Conservation (phyloP, 2,888 invertebrate species). For the Epsilonema sp. region DNA sequence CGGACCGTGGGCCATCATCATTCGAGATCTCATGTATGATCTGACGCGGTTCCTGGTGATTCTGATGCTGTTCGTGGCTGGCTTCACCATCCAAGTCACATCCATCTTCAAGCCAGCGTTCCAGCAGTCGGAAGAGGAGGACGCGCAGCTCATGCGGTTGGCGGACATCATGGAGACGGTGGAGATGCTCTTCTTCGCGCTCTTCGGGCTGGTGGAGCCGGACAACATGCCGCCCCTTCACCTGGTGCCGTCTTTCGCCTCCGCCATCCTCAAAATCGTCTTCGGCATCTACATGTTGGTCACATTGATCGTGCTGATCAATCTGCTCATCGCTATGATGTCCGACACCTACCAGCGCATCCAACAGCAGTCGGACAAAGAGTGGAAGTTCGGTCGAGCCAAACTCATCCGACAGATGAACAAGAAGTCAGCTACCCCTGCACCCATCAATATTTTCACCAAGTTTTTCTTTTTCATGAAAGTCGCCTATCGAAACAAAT, state of each 20-base stretch:
- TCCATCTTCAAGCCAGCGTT: conserved; percentile 69
- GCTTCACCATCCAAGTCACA: conserved; percentile 72
- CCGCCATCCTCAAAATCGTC: conserved; percentile 37
- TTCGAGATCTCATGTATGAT: conserved; percentile 45
- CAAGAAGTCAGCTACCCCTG: conserved; percentile 81
- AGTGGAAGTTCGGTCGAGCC: conserved; percentile 98
- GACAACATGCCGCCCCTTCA: conserved; percentile 38
- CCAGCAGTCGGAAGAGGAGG: conserved; percentile 18
- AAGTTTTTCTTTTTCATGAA: conserved; percentile 34
- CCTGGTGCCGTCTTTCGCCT: conserved; percentile 22
- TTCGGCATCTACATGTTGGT: conserved; percentile 96
- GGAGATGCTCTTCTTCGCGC: conserved; percentile 91
- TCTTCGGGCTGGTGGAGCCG: conserved; percentile 70
- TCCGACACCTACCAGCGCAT: conserved; percentile 98
- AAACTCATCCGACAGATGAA: conserved; percentile 97
- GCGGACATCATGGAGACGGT: conserved; percentile 48
- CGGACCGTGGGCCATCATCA: conserved; percentile 99
- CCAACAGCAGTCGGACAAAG: conserved; percentile 97
- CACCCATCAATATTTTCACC: conserved; percentile 87
- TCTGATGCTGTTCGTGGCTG: conserved; percentile 86
- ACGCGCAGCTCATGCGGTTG: conserved; percentile 23
- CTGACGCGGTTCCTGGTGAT: conserved; percentile 64
- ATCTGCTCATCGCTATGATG: conserved; percentile 99
- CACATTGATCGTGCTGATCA: conserved; percentile 89
- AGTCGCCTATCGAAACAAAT: conserved; percentile 24